phyloP scores from a whole-genome alignment of 2,888 invertebrate species.

The Meloe dianella region DNA sequence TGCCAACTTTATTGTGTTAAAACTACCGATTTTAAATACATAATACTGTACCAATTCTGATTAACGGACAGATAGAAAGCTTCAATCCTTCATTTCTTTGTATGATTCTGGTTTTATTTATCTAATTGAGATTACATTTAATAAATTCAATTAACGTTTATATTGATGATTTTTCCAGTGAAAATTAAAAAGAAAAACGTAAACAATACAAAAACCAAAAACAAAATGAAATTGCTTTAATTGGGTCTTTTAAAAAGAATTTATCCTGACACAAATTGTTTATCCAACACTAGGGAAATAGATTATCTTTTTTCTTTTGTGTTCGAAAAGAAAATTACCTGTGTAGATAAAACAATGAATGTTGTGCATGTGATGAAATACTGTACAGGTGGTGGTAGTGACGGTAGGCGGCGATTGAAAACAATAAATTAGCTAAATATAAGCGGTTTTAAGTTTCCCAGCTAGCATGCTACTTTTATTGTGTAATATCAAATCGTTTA shows the following conservation, averaged over 20 bases:
- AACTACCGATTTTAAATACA: no score
- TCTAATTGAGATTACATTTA: background rate
- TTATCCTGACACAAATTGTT: no score
- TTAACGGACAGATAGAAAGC: no score
- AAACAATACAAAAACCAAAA: no score
- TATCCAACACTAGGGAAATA: no score
- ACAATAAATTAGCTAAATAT: background rate
- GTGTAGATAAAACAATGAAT: background rate
- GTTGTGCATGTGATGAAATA: background rate
- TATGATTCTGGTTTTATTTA: background rate
- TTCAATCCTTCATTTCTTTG: background rate
- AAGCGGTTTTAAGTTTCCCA: background rate
- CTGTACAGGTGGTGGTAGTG: background rate
- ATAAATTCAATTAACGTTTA: constrained; percentile 2
- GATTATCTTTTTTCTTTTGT: no score
- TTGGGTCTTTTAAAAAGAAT: background rate
- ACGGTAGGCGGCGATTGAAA: background rate
- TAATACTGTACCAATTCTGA: no score
- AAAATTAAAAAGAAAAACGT: no score
- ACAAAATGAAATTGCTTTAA: background rate
- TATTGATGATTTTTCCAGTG: background rate
- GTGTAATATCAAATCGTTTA: background rate
- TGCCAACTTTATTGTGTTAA: no score
- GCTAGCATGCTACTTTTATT: background rate
- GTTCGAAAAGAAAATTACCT: background rate